Base-by-base conservation (phyloP, 2,888 invertebrate genomes). In the Pseudococcus jackbeardsleyi region DNA sequence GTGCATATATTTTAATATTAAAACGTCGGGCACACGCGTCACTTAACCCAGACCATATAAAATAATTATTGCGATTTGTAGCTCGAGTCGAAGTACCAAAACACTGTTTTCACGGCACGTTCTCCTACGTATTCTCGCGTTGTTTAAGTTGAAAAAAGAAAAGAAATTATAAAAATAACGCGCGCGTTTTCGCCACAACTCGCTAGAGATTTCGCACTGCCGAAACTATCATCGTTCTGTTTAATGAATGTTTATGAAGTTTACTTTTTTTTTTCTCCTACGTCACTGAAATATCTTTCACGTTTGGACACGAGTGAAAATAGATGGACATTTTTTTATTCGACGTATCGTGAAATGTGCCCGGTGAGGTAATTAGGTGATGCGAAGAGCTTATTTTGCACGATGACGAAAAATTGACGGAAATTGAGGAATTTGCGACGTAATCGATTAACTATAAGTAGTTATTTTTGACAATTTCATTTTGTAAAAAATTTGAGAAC, bases 81-180 rank as follows among this genome's bases (percentile, higher is more conserved):
- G 77, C 59, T 59, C 59, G 22, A 79, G 33, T 50, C 26, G n/a
- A 54, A 48, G 50, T 33, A 79, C 33, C 54, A 82, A 77, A 79
- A 87, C 68, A 86, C 26, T 86, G 64, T 86, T 86, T 86, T 42
- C n/a, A 19, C 64, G 68, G 64, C n/a, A 19, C 50, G 59, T 54
- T 85, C 42, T 85, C 59, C 59, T 59, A 64, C 59, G 26, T 85
- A 54, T 54, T 87, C 77, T 77, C 48, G 72, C 9, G 72, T 86
- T 42, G 86, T 86, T 64, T 86, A 33, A 68, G 72, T 86, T 54
- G 11, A 15, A 54, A 54, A 54, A 54, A 17, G 26, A 54, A 59
- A 59, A 59, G 11, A 85, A 72, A 64, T 86, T 86, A 86, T 86
- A 86, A 86, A 86, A 86, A 86, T 86, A 86, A 86, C 86, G 86